Conservation (phyloP, 2,113 vertebrate species). For the Excalfactoria chinensis region DNA sequence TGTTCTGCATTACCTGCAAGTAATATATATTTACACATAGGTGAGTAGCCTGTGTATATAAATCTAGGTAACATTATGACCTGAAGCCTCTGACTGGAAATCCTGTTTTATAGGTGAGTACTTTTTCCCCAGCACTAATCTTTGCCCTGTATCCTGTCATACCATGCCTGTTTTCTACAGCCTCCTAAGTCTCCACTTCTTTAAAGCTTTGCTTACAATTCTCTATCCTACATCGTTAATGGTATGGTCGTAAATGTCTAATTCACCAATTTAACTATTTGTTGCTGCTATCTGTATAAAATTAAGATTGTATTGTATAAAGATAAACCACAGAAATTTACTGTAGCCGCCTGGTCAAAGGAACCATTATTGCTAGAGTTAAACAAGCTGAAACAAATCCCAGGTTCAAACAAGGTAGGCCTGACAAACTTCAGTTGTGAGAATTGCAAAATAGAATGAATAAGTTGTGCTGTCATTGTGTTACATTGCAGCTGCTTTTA, state of each 20-base stretch:
- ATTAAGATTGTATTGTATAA: background rate
- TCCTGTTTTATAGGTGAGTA: background rate
- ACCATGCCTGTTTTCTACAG: background rate
- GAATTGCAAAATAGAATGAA: background rate
- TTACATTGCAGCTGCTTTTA: background rate
- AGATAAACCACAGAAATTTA: background rate
- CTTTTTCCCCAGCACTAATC: fast-evolving
- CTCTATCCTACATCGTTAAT: background rate
- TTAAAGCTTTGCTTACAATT: background rate
- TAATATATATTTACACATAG: background rate
- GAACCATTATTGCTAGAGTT: background rate
- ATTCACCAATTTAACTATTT: background rate
- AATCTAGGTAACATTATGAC: background rate
- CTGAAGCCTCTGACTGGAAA: background rate
- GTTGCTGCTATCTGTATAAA: background rate
- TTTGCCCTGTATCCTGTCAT: background rate
- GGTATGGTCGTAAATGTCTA: background rate
- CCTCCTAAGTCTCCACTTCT: background rate
- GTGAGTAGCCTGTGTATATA: background rate
- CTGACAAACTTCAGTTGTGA: background rate
- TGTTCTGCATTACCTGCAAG: background rate
- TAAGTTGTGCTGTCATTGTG: background rate
- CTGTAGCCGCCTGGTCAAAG: background rate
- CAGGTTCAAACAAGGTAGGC: background rate
- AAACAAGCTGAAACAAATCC: background rate